Base-by-base conservation (phyloP, 2,113 vertebrate species). In the Neotragus moschatus region DNA sequence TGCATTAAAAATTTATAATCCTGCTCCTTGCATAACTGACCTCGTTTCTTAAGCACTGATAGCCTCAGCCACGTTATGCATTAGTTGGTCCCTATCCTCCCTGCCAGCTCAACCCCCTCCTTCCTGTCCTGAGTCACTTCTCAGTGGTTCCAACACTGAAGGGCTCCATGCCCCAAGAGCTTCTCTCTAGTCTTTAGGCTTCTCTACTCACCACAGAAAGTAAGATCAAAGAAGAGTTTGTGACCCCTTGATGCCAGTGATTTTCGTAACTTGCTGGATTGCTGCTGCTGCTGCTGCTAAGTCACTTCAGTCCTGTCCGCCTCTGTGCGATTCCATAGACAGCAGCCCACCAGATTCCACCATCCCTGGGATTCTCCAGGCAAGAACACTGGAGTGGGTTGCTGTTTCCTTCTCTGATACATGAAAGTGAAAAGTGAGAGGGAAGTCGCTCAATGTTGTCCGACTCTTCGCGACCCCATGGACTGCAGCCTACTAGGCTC, bases 1-100 rank as follows among this genome's bases (percentile, higher is more conserved):
- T 49, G n/a, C 82, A 91, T 88, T 91, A 95, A 96, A 89, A 95
- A 91, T 79, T 75, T 82, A 73, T 73, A 90, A 95, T 30, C 79
- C n/a, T 61, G 1, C 21, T 63, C 51, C 90, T 63, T 87, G 45
- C 25, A 58, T 87, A 84, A 88, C 49, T 95, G 51, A 87, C 39
- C 70, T 84, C 49, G 53, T 84, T 96, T 58, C 53, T 84, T 17
- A 81, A 61, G 23, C 58, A 49, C 45, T 49, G 70, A 88, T 28
- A 61, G 80, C 21, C 30, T 85, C 56, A 81, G n/a, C 15, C 11
- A 89, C 43, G 5, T 47, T 63, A 33, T 79, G 10, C 16, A 5
- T 56, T 73, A 80, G n/a, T 23, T 16, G 17, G 66, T 86, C 21
- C 26, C 39, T 9, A 30, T 86, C 21, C 25, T 80, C 28, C 26